Percentiles rank a stretch among this genome's conserved stretches.
Evolutionary conservation across 2,113 vertebrate genomes (phyloP).

Genomic region (Melanerpes formicivorus): DNA sequence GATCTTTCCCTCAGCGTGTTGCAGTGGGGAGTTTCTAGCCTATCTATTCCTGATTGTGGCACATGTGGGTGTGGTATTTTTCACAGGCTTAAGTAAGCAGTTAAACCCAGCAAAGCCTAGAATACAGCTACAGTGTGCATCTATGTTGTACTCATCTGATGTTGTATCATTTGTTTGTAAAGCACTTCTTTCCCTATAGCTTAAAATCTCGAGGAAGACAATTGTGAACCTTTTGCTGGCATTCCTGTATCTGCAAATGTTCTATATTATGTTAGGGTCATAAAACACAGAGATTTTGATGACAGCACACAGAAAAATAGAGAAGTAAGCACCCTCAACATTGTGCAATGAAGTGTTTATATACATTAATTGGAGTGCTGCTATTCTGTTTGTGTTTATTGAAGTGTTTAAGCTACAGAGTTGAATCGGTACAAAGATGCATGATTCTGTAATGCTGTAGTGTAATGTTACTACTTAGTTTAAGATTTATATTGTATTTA

Average conservation of each 20-base stretch:
- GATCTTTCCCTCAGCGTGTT: background rate
- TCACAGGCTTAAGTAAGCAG: background rate
- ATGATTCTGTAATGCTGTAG: background rate
- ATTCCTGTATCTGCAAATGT: background rate
- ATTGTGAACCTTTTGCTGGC: background rate
- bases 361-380: background rate
- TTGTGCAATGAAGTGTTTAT: background rate
- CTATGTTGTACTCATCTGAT: background rate
- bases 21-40: background rate
- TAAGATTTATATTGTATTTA: background rate
- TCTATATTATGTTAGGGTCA: background rate
- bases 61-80: too few relatives aligned
- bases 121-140: background rate
- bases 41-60: background rate
- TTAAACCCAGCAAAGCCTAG: constrained; percentile 14
- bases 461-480: background rate
- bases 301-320: background rate
- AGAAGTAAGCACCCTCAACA: background rate
- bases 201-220: background rate
- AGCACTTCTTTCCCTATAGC: background rate
- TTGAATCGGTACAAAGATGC: background rate
- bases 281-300: background rate
- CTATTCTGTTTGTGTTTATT: background rate
- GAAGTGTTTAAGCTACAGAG: background rate
- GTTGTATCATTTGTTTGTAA: background rate